Conservation (phyloP, 2,113 vertebrate species). For the Pseudorectes ferrugineus region DNA sequence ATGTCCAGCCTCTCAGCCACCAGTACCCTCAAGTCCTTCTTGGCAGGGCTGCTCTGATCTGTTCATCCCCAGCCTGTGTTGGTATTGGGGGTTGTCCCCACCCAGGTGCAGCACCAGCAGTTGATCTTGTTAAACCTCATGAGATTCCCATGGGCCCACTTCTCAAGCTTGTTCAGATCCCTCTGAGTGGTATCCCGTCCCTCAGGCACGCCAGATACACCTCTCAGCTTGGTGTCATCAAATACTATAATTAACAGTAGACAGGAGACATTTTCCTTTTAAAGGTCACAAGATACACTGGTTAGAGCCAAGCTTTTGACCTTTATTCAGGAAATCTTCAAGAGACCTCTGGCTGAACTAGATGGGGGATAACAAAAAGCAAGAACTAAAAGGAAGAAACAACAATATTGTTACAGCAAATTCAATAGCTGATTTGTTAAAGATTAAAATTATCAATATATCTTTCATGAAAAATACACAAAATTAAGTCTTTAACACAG, state of each 20-base stretch:
- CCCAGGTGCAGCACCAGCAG: background rate
- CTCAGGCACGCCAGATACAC: background rate
- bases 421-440: background rate
- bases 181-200: background rate
- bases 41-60: accelerated
- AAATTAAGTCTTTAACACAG: background rate
- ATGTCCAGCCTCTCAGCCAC: accelerated
- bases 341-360: background rate
- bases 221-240: background rate
- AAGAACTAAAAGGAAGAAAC: background rate
- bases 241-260: background rate
- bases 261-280: background rate
- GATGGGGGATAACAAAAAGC: background rate
- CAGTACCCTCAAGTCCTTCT: background rate
- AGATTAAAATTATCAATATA: background rate
- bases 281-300: background rate
- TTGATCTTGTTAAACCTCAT: background rate
- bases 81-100: accelerated
- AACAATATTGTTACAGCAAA: background rate
- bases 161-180: background rate
- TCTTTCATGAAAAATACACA: background rate
- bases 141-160: background rate
- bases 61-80: background rate
- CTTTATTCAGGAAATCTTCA: background rate
- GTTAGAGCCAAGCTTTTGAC: background rate